Evolutionary conservation across 2,797 vertebrate species (phyloP), one percentile per base, ranked within the genome.

Genomic region (Pempheris klunzingeri): DNA sequence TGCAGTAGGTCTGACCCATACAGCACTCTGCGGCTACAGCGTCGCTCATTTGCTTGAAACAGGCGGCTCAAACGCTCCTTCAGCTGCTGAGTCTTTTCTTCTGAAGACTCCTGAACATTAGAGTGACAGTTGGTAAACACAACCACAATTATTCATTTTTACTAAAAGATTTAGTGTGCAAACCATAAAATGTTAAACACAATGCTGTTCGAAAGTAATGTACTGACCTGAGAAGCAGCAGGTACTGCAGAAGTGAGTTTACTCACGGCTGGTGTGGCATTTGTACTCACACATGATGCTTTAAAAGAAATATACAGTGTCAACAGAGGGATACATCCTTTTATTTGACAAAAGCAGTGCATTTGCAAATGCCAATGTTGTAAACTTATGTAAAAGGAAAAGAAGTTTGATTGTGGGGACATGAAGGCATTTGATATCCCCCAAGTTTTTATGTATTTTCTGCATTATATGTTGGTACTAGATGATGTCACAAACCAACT

Each of bases 1-100:
- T 93, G 91, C 54, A 98, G 79, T 77, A 99, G 85, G 80, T 99
- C 98, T 11, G 90, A 86, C 24, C 98, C 98, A 1, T 98, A 99
- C 71, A 99, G 0, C 0, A 99, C 98, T 0, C 94, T 90, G 34
- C 94, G 95, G 0, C 91, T 91, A 55, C 97, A 97, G 38, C 96
- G 97, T 0, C 96, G 95, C 70, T 98, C 97, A 0, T 99, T 99
- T 46, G 96, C 93, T 0, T 69, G 58, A 61, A 97, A 96, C 32
- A 99, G 93, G 22, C 96, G 93, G 73, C 95, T 93, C 81, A 99
- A 92, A 0, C 96, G 96, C 81, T 98, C 97, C 85, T 95, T 97
- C 49, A 95, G 57, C 64, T 97, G 95, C 15, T 95, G 93, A 55
- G 80, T 94, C 90, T 97, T 97, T 82, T 99, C 97, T 77, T 96